phyloP scores from a whole-genome alignment of 1,140 invertebrate genomes.

The Mesaphorura yosii region DNA sequence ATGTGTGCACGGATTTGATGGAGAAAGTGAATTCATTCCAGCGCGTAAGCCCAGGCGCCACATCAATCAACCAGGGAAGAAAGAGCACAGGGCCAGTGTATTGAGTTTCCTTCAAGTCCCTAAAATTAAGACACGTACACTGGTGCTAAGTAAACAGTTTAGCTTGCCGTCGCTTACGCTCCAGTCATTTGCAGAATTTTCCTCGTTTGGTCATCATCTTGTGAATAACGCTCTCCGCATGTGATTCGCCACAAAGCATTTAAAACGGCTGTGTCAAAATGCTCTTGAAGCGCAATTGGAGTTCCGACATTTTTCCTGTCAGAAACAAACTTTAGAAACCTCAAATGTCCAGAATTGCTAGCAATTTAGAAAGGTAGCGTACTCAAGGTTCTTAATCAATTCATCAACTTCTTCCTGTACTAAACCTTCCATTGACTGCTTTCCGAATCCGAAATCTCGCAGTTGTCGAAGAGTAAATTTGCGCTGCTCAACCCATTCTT shows the following conservation, averaged over 20 bases:
- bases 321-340: too few species aligned
- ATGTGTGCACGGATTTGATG: constrained; percentile 20
- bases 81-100: constrained; percentile 30
- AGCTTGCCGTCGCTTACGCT: constrained; percentile 26
- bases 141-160: too few species aligned
- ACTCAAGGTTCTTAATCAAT: constrained; percentile 19
- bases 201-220: constrained; percentile 33
- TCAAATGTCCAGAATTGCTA: too few species aligned
- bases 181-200: constrained; percentile 25
- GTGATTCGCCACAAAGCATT: constrained; percentile 71
- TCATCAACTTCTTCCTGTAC: constrained; percentile 27
- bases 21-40: constrained; percentile 28
- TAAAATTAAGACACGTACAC: too few species aligned
- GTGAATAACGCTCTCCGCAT: constrained; percentile 53
- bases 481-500: constrained; percentile 27
- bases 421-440: constrained; percentile 23
- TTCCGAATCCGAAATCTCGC: constrained; percentile 26
- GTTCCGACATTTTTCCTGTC: constrained; percentile 18
- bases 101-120: constrained; percentile 28
- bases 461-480: constrained; percentile 29
- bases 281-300: constrained; percentile 15
- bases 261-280: constrained; percentile 26
- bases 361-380: too few species aligned
- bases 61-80: constrained; percentile 26
- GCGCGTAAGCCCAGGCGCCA: constrained; percentile 25